Conservation (phyloP, 92 coral and sea anemone species). For the Isaurus tuberculatus region DNA sequence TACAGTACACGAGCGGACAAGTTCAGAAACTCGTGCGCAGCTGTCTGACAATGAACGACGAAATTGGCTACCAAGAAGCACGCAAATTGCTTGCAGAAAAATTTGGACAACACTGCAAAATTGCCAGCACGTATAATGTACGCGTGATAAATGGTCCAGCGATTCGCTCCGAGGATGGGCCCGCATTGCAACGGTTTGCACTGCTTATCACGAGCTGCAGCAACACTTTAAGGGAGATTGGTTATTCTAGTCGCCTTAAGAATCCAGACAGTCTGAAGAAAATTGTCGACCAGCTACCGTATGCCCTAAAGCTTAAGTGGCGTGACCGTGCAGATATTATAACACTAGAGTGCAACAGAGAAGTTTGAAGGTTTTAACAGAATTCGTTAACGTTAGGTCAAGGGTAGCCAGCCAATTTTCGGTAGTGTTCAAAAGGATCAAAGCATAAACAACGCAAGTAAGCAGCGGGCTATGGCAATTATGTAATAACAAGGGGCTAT, state of each 20-base stretch:
- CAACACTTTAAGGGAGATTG: no score
- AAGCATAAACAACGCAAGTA: neutral
- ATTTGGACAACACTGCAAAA: neutral
- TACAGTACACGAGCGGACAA: no score
- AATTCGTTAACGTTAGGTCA: slow-evolving; percentile 34
- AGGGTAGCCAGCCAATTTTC: slow-evolving; percentile 20
- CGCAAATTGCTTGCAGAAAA: neutral
- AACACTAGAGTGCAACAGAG: neutral
- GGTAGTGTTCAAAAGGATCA: neutral
- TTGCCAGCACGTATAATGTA: neutral
- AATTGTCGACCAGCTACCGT: slow-evolving; percentile 56
- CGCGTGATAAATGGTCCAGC: slow-evolving; percentile 1
- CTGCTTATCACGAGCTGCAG: slow-evolving; percentile 37
- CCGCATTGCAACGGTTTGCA: slow-evolving; percentile 33
- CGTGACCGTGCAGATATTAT: neutral
- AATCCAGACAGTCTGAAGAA: slow-evolving; percentile 22
- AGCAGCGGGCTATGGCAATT: slow-evolving; percentile 15
- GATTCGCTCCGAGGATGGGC: slow-evolving; percentile 33
- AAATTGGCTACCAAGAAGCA: slow-evolving; percentile 12
- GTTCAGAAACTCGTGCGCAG: no score
- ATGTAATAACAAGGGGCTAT: slow-evolving; percentile 50
- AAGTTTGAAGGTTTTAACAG: slow-evolving; percentile 15
- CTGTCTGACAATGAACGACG: neutral
- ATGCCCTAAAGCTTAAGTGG: neutral
- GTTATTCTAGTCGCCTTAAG: neutral